Conservation (phyloP, 1,140 invertebrate species). For the Drosophila elegans region DNA sequence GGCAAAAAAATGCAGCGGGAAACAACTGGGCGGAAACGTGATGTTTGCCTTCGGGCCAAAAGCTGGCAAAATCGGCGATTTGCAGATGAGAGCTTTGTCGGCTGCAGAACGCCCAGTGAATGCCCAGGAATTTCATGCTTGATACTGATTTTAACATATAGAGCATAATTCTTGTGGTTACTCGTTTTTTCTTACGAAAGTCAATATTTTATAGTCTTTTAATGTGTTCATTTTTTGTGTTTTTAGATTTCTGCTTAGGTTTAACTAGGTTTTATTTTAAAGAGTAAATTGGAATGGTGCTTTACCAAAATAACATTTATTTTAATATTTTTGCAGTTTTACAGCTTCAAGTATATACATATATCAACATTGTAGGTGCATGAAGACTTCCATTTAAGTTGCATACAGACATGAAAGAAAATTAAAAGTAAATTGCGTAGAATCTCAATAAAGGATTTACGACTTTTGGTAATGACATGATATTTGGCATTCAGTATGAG, state of each 20-base stretch:
- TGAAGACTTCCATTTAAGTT: too few species aligned
- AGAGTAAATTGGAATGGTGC: too few species aligned
- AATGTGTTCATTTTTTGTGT: too few species aligned
- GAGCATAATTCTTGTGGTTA: not conserved
- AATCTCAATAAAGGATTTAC: not conserved
- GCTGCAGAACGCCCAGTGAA: constrained; percentile 26
- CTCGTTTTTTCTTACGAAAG: not conserved
- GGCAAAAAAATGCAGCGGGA: constrained; percentile 6
- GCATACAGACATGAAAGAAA: too few species aligned
- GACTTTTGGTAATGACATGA: not conserved
- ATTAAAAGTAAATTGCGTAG: not conserved
- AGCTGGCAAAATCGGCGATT: constrained; percentile 22
- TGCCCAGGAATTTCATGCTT: not conserved
- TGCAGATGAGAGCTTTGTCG: constrained; percentile 41
- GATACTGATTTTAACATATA: constrained; percentile 15
- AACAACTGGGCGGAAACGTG: constrained; percentile 38
- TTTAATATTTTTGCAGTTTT: too few species aligned
- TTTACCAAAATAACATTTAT: too few species aligned
- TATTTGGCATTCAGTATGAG: not conserved
- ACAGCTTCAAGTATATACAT: too few species aligned
- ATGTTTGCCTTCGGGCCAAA: constrained; percentile 30
- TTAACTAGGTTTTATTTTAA: too few species aligned
- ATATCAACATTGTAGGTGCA: too few species aligned
- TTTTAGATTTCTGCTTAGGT: too few species aligned
- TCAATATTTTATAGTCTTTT: too few species aligned